Evolutionary conservation across 2,797 vertebrate genomes (phyloP).

Genomic region (Hippopotamyrus pictus): DNA sequence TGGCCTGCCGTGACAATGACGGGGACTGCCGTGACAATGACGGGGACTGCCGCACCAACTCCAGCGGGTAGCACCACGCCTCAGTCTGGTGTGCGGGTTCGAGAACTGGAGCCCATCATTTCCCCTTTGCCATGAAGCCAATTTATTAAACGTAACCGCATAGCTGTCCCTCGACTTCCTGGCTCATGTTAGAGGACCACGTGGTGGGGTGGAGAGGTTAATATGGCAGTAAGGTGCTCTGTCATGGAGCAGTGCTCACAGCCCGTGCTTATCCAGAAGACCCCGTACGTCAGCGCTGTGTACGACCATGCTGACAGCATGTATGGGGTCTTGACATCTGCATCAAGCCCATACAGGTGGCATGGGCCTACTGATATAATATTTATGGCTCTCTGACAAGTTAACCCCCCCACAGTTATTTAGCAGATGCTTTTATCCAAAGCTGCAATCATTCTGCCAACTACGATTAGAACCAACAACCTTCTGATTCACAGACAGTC

Average conservation of each 20-base stretch:
- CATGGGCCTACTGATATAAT: not conserved
- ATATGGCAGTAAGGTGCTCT: not conserved
- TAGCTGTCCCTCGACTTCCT: not conserved
- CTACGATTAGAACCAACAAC: not conserved
- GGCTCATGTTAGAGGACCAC: too few species aligned
- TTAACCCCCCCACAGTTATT: not conserved
- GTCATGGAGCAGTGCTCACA: not conserved
- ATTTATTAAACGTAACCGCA: constrained; percentile 8
- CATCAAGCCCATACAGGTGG: not conserved
- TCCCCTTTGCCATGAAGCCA: not conserved
- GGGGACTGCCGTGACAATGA: too few species aligned
- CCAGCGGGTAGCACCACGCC: not conserved
- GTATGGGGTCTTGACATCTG: not conserved
- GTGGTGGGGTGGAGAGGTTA: not conserved
- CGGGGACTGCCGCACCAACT: not conserved
- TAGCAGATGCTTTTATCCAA: not conserved
- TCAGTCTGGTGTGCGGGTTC: not conserved
- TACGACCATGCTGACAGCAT: not conserved
- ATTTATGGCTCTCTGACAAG: not conserved
- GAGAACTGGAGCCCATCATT: not conserved
- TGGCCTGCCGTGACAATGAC: too few species aligned
- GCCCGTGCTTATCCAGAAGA: not conserved
- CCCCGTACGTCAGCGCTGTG: not conserved
- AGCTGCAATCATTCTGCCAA: not conserved
- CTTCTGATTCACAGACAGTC: not conserved